Evolutionary conservation across 1,140 invertebrate species (phyloP), one percentile per base, ranked within the genome.

Genomic region (Sarcophaga bullata): DNA sequence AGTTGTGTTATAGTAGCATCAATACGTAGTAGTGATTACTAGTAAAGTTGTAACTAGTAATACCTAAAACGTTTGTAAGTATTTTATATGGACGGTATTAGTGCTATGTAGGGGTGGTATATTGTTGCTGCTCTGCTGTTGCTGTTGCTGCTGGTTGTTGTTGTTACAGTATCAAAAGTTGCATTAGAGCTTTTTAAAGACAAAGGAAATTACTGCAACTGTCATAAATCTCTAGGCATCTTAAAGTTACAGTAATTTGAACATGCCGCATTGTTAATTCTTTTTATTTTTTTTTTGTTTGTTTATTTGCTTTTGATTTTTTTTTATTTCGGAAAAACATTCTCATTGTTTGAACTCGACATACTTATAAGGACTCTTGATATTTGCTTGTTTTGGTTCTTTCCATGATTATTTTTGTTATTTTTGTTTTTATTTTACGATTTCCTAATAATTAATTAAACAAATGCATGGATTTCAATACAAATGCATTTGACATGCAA

Each of bases 171-270:
- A 37, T 37, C 25, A 37, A 37, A 37, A 37, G 25, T 37, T 37
- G 25, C 25, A 37, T 37, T 37, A 37, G 25, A n/a, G n/a, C n/a
- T 4, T 37, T 37, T 37, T 37, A 37, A 37, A 37, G 25, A 37
- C 25, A 68, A 68, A 68, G 19, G 62, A 17, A n/a, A 68, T 19
- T 10, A 19, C n/a, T 68, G 17, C 62, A 9, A 68, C 62, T 9
- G 19, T 68, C 19, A 50, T n/a, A 78, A 50, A n/a, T n/a, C 75
- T 78, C 75, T 49, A 25, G 19, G 75, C 48, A 78, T 52, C 50
- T 78, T 11, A 78, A 78, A 78, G 11, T 10, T 76, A 49, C 49
- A 76, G 49, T 78, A 50, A 78, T 48, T 78, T 78, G 52, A 48
- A 78, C 52, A 78, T 78, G 48, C 75, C 75, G 75, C 48, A 78